phyloP scores from a whole-genome alignment of 2,888 invertebrate genomes.

The Pomacea canaliculata region DNA sequence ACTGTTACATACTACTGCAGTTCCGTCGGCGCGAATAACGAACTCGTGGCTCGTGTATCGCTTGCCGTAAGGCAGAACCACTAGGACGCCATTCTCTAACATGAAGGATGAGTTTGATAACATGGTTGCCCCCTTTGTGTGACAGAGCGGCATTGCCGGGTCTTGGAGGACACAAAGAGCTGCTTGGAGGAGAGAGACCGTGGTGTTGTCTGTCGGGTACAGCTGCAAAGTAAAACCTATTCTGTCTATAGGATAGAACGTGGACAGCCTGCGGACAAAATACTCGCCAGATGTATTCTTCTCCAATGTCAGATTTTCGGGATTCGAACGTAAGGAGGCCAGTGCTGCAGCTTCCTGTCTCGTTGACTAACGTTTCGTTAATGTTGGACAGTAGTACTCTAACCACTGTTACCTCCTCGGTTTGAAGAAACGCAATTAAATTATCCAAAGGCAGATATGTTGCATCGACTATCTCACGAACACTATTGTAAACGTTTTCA shows the following conservation, averaged over 20 bases:
- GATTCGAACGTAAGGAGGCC: too few species aligned
- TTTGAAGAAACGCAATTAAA: too few species aligned
- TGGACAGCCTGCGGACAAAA: not conserved
- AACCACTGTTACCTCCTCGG: too few species aligned
- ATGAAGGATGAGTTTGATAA: not conserved
- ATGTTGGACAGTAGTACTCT: too few species aligned
- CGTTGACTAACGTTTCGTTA: too few species aligned
- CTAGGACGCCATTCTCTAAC: not conserved
- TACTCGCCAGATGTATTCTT: not conserved
- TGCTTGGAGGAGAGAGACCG: not conserved
- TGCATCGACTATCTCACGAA: too few species aligned
- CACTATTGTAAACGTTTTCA: too few species aligned
- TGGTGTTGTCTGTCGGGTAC: not conserved
- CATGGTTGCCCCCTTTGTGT: not conserved
- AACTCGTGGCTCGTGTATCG: not conserved
- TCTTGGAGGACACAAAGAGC: not conserved
- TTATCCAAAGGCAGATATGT: too few species aligned
- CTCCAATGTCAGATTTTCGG: not conserved
- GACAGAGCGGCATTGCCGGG: not conserved
- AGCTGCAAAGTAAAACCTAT: conserved; percentile 6
- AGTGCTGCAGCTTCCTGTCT: too few species aligned
- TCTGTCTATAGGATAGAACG: not conserved
- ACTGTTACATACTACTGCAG: not conserved
- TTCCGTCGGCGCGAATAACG: not conserved
- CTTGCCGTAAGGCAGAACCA: not conserved